Evolutionary conservation across 1,140 invertebrate species (phyloP).

Genomic region (Drosophila kurseongensis): DNA sequence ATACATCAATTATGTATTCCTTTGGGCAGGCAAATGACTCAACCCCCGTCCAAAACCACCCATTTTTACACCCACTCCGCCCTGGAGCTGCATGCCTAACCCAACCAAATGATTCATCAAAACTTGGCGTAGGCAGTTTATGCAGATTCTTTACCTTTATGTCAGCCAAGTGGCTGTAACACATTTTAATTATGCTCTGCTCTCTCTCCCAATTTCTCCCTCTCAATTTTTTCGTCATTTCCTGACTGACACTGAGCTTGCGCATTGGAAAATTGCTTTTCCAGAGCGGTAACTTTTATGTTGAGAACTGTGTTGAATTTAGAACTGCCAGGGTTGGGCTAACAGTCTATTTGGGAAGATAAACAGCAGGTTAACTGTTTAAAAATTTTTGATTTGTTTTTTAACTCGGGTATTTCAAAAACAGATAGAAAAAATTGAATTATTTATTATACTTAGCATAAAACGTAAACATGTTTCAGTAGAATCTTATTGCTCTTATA

Average conservation of each 20-base stretch:
- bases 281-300: constrained; percentile 21
- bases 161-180: constrained; percentile 45
- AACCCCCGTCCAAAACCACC: constrained; percentile 27
- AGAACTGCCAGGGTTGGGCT: constrained; percentile 20
- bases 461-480: no score
- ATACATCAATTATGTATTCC: constrained; percentile 46
- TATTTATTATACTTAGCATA: no score
- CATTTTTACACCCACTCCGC: constrained; percentile 6
- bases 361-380: no score
- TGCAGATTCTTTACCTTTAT: constrained; percentile 53
- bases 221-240: constrained; percentile 19
- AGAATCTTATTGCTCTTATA: no score
- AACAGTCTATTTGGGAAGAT: not conserved
- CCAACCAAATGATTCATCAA: constrained; percentile 72
- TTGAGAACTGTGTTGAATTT: constrained; percentile 23
- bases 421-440: no score
- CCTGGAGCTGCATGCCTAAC: constrained; percentile 49
- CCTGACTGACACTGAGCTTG: constrained; percentile 40
- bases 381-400: no score
- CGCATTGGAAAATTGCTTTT: constrained; percentile 44
- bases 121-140: constrained; percentile 41
- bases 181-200: constrained; percentile 50
- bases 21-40: constrained; percentile 38
- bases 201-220: constrained; percentile 10
- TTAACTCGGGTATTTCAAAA: no score